Evolutionary conservation across 2,888 invertebrate genomes (phyloP).

Genomic region (Branchipolynoe longqiensis): DNA sequence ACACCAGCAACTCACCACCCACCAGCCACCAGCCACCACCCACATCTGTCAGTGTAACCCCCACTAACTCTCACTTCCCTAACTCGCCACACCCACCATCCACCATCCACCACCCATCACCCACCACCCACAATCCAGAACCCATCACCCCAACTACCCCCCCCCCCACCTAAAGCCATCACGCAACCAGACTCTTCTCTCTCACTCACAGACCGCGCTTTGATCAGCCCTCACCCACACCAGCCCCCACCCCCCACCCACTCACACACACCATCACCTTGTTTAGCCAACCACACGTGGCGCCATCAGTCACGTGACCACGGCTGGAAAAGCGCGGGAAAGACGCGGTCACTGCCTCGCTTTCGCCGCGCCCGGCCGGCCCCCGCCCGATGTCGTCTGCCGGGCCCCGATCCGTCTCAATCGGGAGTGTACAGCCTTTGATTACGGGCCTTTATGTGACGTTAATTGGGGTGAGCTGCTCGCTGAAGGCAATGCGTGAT

Average conservation of each 20-base stretch:
- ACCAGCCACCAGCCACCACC: background rate
- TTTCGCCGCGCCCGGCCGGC: background rate
- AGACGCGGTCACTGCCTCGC: no score
- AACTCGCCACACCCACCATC: background rate
- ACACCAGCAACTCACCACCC: no score
- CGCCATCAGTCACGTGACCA: constrained; percentile 18
- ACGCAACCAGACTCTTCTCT: background rate
- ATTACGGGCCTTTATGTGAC: constrained; percentile 47
- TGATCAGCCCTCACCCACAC: no score
- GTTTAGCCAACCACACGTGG: constrained; percentile 14
- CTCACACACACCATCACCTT: no score
- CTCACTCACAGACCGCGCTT: background rate
- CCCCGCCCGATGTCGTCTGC: background rate
- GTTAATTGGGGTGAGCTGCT: constrained; percentile 18
- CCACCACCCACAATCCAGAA: background rate
- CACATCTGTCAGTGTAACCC: background rate
- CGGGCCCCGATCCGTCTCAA: constrained; percentile 33
- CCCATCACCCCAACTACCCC: background rate
- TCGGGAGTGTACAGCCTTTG: constrained; percentile 4
- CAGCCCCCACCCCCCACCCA: no score
- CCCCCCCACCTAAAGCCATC: background rate
- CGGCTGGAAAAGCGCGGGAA: constrained; percentile 26
- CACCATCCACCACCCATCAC: background rate
- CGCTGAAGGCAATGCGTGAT: constrained; percentile 14
- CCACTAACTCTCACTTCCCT: background rate